phyloP scores from a whole-genome alignment of 2,797 vertebrate genomes.

The Acanthurus lineatus region DNA sequence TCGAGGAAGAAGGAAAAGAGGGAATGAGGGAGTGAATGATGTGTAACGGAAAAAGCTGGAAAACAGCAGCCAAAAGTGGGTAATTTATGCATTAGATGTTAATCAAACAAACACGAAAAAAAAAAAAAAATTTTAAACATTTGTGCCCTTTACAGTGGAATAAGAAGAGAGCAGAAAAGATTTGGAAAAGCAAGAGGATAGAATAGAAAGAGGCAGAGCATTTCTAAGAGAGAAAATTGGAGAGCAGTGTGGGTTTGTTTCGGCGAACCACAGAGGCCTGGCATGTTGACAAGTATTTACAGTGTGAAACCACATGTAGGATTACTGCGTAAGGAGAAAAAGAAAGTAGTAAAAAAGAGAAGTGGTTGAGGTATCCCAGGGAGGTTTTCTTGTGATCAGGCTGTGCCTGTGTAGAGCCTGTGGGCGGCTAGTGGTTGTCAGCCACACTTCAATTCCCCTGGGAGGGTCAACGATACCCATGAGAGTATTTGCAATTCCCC shows the following conservation, averaged over 20 bases:
- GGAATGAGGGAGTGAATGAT: background rate
- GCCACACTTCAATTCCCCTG: conserved; percentile 65
- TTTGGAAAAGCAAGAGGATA: background rate
- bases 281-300: background rate
- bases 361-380: background rate
- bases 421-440: conserved; percentile 42
- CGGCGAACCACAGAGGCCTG: conserved; percentile 7
- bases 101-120: background rate
- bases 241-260: background rate
- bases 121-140: background rate
- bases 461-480: conserved; percentile 73
- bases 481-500: conserved; percentile 58
- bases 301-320: conserved; percentile 24
- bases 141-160: background rate
- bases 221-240: background rate
- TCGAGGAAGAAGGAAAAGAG: background rate
- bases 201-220: background rate
- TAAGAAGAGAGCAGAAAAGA: background rate
- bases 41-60: background rate
- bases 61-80: background rate
- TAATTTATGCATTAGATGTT: background rate
- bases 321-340: background rate
- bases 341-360: background rate
- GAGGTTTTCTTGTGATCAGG: conserved; percentile 39
- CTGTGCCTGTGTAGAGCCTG: conserved; percentile 25